Conservation (phyloP, 2,797 vertebrate genomes). For the Myripristis jacobus region DNA sequence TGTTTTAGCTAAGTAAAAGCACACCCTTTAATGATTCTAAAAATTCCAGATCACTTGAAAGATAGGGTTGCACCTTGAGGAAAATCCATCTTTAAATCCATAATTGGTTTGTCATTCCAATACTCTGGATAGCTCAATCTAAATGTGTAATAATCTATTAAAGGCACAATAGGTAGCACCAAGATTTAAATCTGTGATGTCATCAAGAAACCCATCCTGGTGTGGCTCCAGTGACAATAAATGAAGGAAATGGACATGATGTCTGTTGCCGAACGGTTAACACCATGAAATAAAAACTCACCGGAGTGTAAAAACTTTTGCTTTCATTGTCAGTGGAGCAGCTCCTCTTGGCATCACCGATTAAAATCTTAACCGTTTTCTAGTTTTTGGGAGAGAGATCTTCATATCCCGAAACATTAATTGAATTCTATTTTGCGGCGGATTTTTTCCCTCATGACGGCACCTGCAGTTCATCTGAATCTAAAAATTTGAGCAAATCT, state of each 20-base stretch:
- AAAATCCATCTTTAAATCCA: constrained; percentile 14
- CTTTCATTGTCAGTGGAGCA: not conserved
- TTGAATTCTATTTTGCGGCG: not conserved
- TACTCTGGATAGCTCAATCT: not conserved
- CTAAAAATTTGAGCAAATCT: constrained; percentile 28
- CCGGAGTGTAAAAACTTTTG: not conserved
- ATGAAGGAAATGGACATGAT: not conserved
- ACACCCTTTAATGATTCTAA: constrained; percentile 21
- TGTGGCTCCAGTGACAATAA: not conserved
- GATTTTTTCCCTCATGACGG: not conserved
- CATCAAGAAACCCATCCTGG: not conserved
- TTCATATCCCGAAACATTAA: not conserved
- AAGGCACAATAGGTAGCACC: not conserved
- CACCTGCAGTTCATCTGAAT: constrained; percentile 35
- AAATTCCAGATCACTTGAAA: constrained; percentile 19
- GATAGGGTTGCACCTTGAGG: constrained; percentile 10
- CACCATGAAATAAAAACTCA: not conserved
- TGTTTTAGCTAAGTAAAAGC: constrained; percentile 53
- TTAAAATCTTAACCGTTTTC: not conserved
- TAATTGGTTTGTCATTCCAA: not conserved
- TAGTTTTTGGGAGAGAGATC: not conserved
- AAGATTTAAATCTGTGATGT: not conserved
- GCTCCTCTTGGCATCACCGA: not conserved
- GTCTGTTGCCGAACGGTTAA: not conserved
- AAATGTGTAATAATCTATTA: not conserved